Percentiles rank a stretch among this genome's conserved stretches.
Evolutionary conservation across 2,797 vertebrate species (phyloP).

Genomic region (Botia kubotai): DNA sequence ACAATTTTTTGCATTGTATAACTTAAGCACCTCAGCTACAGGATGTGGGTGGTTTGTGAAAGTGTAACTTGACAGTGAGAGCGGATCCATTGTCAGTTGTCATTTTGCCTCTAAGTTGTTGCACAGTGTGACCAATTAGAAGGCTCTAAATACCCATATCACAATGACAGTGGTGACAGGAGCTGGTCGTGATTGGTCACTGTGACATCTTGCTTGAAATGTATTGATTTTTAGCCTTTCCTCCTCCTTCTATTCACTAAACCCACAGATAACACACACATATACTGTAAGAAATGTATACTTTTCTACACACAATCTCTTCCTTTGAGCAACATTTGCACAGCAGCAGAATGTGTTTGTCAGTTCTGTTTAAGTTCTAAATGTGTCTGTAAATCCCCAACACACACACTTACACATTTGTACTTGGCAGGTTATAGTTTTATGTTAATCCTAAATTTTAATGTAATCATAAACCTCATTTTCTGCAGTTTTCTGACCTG

Average conservation of each 20-base stretch:
- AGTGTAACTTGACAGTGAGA: conserved; percentile 31
- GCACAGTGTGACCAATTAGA: conserved; percentile 55
- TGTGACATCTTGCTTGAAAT: conserved; percentile 3
- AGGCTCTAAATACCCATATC: conserved; percentile 45
- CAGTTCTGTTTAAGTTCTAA: not conserved
- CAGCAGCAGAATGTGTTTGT: not conserved
- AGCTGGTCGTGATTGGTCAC: conserved; percentile 23
- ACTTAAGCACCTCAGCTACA: conserved; percentile 28
- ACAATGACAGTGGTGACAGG: conserved; percentile 31
- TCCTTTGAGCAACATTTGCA: not conserved
- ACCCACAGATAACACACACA: not conserved
- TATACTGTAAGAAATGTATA: no score
- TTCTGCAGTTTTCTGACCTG: no score
- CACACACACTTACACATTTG: not conserved
- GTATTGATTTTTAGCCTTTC: not conserved
- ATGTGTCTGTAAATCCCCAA: not conserved
- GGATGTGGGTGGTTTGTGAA: conserved; percentile 44
- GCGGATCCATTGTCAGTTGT: conserved; percentile 38
- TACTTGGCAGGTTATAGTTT: not conserved
- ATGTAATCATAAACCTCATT: no score
- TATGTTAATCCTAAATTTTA: not conserved
- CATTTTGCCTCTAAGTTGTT: conserved; percentile 35
- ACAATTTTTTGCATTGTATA: not conserved
- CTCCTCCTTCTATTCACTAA: not conserved
- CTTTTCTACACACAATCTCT: not conserved